phyloP scores from a whole-genome alignment of 2,888 invertebrate species.

The Noctua pronuba region DNA sequence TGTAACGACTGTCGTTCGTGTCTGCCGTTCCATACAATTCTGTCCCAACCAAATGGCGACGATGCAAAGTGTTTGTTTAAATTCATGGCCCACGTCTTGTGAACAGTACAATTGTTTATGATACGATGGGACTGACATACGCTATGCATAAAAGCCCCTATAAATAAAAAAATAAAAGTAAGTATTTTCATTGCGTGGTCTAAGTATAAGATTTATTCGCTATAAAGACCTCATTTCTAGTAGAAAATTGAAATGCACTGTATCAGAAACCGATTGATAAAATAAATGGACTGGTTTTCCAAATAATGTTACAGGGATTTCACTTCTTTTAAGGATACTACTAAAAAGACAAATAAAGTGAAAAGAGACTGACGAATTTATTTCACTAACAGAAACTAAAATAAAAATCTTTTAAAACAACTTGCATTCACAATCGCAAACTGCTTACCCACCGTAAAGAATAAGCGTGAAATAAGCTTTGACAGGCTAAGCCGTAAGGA shows the following conservation, averaged over 20 bases:
- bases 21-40: no score
- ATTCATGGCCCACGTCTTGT: no score
- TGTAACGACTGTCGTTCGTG: no score
- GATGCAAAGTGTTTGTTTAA: no score
- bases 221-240: neutral
- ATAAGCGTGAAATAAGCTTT: conserved; percentile 51
- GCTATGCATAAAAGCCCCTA: no score
- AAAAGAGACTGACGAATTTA: neutral
- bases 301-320: neutral
- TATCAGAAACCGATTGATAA: neutral
- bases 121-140: no score
- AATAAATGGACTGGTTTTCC: neutral
- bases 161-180: no score
- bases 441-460: conserved; percentile 36
- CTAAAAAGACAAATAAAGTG: neutral
- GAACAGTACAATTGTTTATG: no score
- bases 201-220: neutral
- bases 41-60: no score
- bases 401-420: conserved; percentile 35
- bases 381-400: neutral
- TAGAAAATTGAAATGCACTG: neutral
- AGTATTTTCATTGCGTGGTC: neutral
- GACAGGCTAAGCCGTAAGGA: conserved; percentile 36
- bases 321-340: neutral
- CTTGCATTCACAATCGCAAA: conserved; percentile 35